Percentiles rank a stretch among this genome's conserved stretches.
These are phyloP conservation scores for Micrasema minimum DNA, from an alignment of 1,140 invertebrate species.

Conservation along the genomic window DNA sequence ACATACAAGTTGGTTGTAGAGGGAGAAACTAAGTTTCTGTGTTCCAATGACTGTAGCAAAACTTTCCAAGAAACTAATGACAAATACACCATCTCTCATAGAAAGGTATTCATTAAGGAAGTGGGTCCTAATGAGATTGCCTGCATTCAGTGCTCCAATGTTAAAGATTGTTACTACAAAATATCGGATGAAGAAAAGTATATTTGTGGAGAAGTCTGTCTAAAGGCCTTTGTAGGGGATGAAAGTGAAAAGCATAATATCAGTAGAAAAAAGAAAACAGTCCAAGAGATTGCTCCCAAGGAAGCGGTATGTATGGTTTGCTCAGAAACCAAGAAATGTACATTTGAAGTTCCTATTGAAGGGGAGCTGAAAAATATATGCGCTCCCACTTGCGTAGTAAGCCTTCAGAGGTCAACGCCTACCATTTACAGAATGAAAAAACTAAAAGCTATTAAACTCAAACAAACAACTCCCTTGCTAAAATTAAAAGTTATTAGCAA, in stretches of 20 bases:
- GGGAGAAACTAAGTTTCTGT: conserved; percentile 58
- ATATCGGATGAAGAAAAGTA: conserved; percentile 66
- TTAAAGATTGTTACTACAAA: conserved; percentile 67
- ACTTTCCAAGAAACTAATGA: conserved; percentile 55
- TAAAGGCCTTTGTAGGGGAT: conserved; percentile 67
- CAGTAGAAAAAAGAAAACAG: conserved; percentile 58
- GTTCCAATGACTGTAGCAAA: conserved; percentile 56
- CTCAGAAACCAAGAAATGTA: conserved; percentile 57
- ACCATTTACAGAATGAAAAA: conserved; percentile 39
- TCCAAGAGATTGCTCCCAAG: conserved; percentile 57
- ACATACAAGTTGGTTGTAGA: conserved; percentile 56
- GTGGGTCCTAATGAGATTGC: conserved; percentile 56
- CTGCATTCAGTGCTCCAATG: conserved; percentile 63
- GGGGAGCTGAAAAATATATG: conserved; percentile 60
- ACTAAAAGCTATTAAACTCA: conserved; percentile 53
- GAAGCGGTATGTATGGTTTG: conserved; percentile 58
- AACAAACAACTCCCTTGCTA: conserved; percentile 57
- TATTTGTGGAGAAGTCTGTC: conserved; percentile 66
- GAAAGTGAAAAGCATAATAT: conserved; percentile 66
- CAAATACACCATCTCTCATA: conserved; percentile 56
- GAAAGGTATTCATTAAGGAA: conserved; percentile 63
- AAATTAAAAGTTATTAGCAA: conserved; percentile 66
- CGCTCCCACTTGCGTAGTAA: conserved; percentile 61
- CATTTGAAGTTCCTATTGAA: conserved; percentile 56
- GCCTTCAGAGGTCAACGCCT: conserved; percentile 32